phyloP scores from a whole-genome alignment of 2,888 invertebrate species.

The Fragum sueziense region DNA sequence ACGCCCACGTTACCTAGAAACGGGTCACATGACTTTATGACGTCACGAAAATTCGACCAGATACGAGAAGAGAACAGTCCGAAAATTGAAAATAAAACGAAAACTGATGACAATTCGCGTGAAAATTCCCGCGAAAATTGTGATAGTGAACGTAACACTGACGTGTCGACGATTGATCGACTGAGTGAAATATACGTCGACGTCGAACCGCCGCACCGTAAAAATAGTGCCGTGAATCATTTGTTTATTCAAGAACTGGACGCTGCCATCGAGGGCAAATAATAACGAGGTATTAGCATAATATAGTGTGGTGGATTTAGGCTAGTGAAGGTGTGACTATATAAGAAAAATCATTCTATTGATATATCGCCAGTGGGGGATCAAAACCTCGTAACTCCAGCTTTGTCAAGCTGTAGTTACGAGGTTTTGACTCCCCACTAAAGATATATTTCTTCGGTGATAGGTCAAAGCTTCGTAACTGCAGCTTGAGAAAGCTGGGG shows the following conservation, averaged over 20 bases:
- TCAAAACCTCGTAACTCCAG: too few relatives aligned
- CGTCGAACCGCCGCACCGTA: slow-evolving; percentile 38
- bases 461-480: too few relatives aligned
- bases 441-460: too few relatives aligned
- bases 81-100: background rate
- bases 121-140: background rate
- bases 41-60: background rate
- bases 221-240: background rate
- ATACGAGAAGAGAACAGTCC: slow-evolving; percentile 7
- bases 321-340: too few relatives aligned
- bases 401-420: too few relatives aligned
- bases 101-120: background rate
- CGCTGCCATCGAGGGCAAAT: slow-evolving; percentile 7
- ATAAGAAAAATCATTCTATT: too few relatives aligned
- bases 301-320: background rate
- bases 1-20: background rate
- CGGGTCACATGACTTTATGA: background rate
- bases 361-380: too few relatives aligned
- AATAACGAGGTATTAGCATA: background rate
- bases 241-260: slow-evolving; percentile 18
- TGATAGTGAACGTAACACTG: background rate
- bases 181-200: slow-evolving; percentile 50
- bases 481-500: too few relatives aligned
- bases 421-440: too few relatives aligned
- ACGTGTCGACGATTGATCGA: slow-evolving; percentile 29